A percentile compares a stretch with the other conserved stretches of the same genome.
Evolutionary conservation across 2,888 invertebrate genomes (phyloP).

Genomic region (Meiosimyza decipiens): DNA sequence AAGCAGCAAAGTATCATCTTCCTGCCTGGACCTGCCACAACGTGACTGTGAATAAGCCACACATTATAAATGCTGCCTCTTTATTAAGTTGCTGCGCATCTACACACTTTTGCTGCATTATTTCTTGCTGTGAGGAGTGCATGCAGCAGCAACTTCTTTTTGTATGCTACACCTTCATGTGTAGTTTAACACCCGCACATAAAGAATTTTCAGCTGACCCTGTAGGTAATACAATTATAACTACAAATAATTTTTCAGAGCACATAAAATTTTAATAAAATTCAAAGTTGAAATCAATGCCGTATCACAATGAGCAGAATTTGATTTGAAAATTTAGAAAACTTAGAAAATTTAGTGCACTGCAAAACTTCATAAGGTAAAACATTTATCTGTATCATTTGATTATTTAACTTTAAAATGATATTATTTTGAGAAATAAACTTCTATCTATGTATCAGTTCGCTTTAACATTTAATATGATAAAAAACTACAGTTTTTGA

Average conservation of each 20-base stretch:
- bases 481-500: too few relatives aligned
- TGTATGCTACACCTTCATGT: not conserved
- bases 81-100: not conserved
- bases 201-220: not conserved
- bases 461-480: too few relatives aligned
- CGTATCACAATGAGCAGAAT: too few relatives aligned
- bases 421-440: too few relatives aligned
- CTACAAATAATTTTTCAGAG: too few relatives aligned
- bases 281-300: too few relatives aligned
- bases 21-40: conserved; percentile 13
- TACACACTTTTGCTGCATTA: not conserved
- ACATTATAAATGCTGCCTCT: conserved; percentile 15
- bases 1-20: not conserved
- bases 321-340: too few relatives aligned
- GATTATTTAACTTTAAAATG: too few relatives aligned
- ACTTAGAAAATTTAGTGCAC: too few relatives aligned
- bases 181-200: not conserved
- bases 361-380: not conserved
- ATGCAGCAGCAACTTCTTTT: not conserved
- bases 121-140: not conserved
- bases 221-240: not conserved
- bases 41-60: conserved; percentile 16
- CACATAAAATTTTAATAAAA: too few relatives aligned
- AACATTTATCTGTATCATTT: too few relatives aligned
- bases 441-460: too few relatives aligned